Evolutionary conservation across 1,140 invertebrate genomes (phyloP).

Genomic region (Procambarus virginalis): DNA sequence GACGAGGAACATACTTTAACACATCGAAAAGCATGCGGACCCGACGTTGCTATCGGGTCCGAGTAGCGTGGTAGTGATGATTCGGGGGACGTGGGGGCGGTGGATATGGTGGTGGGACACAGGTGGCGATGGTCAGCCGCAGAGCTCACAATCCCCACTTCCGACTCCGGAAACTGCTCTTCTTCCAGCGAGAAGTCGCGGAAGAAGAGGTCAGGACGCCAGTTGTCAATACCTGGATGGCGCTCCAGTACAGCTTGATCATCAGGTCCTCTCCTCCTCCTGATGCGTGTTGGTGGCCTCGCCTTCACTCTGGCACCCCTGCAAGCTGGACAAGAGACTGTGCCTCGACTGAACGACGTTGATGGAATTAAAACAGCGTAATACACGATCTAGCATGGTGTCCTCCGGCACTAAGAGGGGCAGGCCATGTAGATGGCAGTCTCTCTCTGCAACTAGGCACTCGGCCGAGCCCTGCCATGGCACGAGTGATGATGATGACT

Average conservation of each 20-base stretch:
- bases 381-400: constrained; percentile 55
- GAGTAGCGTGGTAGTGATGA: background rate
- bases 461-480: constrained; percentile 50
- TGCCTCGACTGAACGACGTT: background rate
- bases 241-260: background rate
- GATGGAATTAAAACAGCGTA: constrained; percentile 30
- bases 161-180: constrained; percentile 24
- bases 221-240: background rate
- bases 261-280: background rate
- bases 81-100: background rate
- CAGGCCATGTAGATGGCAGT: background rate
- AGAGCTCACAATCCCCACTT: constrained; percentile 18
- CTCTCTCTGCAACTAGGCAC: background rate
- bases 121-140: constrained; percentile 24
- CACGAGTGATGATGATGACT: constrained; percentile 27
- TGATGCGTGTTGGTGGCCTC: background rate
- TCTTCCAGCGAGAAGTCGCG: constrained; percentile 46
- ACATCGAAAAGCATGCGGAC: background rate
- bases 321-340: background rate
- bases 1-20: background rate
- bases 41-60: background rate
- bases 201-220: constrained; percentile 28
- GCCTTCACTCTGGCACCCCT: background rate
- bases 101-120: background rate
- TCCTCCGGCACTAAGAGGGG: constrained; percentile 18